Evolutionary conservation across 2,113 vertebrate species (phyloP).

Genomic region (Gracilinanus agilis): DNA sequence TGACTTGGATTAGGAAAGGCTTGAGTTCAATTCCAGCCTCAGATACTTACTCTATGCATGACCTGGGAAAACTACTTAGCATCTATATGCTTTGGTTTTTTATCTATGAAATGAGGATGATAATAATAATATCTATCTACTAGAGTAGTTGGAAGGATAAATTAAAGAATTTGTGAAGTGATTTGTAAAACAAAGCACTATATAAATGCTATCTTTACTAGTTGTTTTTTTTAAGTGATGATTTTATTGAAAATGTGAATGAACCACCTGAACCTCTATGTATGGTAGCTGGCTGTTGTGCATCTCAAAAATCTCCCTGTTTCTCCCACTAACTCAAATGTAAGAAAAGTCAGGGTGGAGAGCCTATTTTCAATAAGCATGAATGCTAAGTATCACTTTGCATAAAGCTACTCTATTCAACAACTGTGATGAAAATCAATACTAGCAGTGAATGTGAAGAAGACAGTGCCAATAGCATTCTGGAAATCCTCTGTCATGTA

Average conservation of each 20-base stretch:
- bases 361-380: neutral
- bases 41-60: neutral
- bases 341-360: neutral
- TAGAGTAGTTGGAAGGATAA: neutral
- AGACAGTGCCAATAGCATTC: constrained; percentile 3
- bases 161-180: neutral
- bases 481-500: neutral
- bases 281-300: neutral
- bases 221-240: neutral
- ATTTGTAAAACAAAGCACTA: neutral
- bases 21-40: neutral
- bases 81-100: neutral
- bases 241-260: constrained; percentile 42
- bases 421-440: constrained; percentile 37
- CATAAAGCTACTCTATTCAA: neutral
- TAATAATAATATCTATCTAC: neutral
- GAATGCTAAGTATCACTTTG: constrained; percentile 33
- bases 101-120: neutral
- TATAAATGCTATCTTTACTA: neutral
- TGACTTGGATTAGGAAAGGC: neutral
- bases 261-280: neutral
- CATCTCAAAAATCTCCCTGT: neutral
- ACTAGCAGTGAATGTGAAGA: neutral
- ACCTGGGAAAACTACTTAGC: neutral
- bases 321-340: neutral